Conservation (phyloP, 2,797 vertebrate genomes). For the Trachops cirrhosus region DNA sequence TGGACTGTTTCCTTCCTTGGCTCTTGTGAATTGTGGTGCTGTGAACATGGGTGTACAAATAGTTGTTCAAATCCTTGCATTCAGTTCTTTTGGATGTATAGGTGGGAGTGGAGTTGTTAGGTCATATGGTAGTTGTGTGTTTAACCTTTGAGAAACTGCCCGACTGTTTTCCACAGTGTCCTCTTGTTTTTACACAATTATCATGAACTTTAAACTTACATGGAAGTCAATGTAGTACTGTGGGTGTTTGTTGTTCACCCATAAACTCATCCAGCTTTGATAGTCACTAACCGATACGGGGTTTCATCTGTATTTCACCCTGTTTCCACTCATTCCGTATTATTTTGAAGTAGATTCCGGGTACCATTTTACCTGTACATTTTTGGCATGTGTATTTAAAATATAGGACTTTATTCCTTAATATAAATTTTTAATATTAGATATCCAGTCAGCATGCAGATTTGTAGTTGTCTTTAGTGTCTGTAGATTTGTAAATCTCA, state of each 20-base stretch:
- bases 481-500: too few relatives aligned
- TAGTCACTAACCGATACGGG: background rate
- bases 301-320: background rate
- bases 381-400: background rate
- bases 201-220: background rate
- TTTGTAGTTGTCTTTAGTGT: background rate
- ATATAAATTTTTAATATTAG: conserved; percentile 6
- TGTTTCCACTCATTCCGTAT: background rate
- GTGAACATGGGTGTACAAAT: background rate
- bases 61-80: background rate
- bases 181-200: background rate
- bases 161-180: background rate
- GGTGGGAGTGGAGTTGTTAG: background rate
- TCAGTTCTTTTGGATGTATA: background rate
- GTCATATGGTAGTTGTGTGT: background rate
- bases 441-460: background rate
- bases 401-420: background rate
- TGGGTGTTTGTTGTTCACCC: background rate
- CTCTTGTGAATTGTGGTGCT: background rate
- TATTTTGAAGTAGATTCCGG: background rate
- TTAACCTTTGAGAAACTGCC: background rate
- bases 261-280: background rate
- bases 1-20: background rate
- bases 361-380: background rate
- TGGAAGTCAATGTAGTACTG: background rate